Conservation (phyloP, 2,113 vertebrate genomes). For the Furnarius figulus region DNA sequence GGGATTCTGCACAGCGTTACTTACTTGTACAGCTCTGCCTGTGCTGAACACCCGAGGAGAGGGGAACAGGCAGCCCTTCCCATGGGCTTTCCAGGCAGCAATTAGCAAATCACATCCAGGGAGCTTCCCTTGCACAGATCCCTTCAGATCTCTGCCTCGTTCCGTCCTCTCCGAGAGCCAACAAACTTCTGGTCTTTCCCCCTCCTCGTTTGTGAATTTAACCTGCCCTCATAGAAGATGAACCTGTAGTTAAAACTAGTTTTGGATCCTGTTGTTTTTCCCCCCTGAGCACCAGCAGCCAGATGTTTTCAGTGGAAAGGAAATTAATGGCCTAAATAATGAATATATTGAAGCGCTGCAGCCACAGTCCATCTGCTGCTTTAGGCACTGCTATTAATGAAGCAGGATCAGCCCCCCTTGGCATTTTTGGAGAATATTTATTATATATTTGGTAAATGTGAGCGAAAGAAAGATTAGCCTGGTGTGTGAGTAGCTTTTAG, state of each 20-base stretch:
- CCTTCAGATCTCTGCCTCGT: fast-evolving
- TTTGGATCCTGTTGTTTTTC: conserved; percentile 51
- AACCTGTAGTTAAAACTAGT: conserved; percentile 54
- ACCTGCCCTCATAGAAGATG: conserved; percentile 45
- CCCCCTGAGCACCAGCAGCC: conserved; percentile 54
- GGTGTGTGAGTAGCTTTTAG: background rate
- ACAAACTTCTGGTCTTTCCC: background rate
- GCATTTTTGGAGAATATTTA: conserved; percentile 1
- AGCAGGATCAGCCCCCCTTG: background rate
- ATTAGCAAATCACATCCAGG: background rate
- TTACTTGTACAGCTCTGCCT: background rate
- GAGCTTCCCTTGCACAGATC: background rate
- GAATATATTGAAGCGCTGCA: conserved; percentile 51
- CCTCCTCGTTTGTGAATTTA: background rate
- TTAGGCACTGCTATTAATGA: background rate
- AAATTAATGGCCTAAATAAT: conserved; percentile 75
- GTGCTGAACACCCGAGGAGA: background rate
- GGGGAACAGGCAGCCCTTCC: background rate
- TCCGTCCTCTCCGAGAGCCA: background rate
- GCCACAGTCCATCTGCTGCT: conserved; percentile 65
- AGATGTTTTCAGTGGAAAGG: conserved; percentile 65
- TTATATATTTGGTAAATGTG: conserved; percentile 13
- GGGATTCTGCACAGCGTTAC: background rate
- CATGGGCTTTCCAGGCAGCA: background rate
- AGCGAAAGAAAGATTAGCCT: conserved; percentile 8